Base-by-base conservation (phyloP, 2,797 vertebrate species). In the Dryobates pubescens region DNA sequence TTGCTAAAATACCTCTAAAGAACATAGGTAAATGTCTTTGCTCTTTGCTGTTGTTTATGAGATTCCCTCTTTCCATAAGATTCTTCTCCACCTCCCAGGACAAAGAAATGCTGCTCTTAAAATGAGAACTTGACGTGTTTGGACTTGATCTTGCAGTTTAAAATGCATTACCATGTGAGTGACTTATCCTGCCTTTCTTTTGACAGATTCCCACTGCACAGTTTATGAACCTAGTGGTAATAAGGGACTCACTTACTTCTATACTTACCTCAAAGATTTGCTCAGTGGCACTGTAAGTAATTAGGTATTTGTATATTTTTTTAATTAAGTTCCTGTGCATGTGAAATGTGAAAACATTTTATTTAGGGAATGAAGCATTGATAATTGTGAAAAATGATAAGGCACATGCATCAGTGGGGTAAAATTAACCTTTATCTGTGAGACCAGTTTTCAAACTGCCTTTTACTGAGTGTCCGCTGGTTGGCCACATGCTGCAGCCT, bases 251-350 rank as follows among this genome's bases (percentile, higher is more conserved):
- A 94, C 98, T 76, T 97, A 98, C 92, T 99, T 99, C 93, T 98
- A 99, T 78, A 97, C 97, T 94, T 98, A 99, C 88, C 96, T 99
- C 74, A 98, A 98, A 86, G 99, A 99, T 95, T 97, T 99, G 82
- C 98, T 99, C 49, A 99, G 98, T 36, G 99, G 99, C 68, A 99
- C 98, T 73, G 99, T 99, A 97, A 97, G 98, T 98, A 74, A 81
- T 90, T 58, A 58, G 18, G 4, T 38, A 17, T 51, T 51, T 51
- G 12, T 51, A 51, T 68, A 79, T 20, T 7, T 59, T 59, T n/a
- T 17, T 3, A 45, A 32, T 56, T 56, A 72, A n/a, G 1, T 70
- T 65, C 86, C 36, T 63, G 11, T 82, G 57, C 20, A 38, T 53
- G 74, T 79, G 62, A 71, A 83, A 77, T 14, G 27, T 56, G 54